These are phyloP conservation scores for Agapostemon virescens DNA, from an alignment of 2,888 invertebrate genomes.

Conservation along the genomic window DNA sequence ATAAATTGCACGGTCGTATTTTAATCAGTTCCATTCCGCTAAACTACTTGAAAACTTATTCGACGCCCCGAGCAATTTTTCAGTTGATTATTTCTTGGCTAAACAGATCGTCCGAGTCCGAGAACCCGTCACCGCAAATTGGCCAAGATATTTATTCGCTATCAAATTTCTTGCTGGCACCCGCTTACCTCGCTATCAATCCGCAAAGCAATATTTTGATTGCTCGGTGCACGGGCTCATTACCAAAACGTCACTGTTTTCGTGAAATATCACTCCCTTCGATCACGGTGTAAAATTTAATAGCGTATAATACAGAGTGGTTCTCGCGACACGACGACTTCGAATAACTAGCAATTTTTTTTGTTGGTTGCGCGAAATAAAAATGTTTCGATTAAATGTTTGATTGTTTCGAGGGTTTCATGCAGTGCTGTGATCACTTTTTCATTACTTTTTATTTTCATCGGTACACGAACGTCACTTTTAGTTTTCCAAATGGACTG, in stretches of 20 bases:
- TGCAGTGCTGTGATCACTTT: too few relatives aligned
- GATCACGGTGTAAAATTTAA: too few relatives aligned
- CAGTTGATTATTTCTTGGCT: background rate
- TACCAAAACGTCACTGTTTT: background rate
- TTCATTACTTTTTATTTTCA: too few relatives aligned
- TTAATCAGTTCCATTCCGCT: constrained; percentile 13
- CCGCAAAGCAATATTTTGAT: background rate
- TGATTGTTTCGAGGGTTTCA: too few relatives aligned
- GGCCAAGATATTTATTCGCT: background rate
- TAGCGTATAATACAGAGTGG: too few relatives aligned
- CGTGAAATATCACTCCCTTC: background rate
- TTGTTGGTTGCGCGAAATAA: too few relatives aligned
- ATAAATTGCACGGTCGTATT: background rate
- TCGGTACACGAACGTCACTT: too few relatives aligned
- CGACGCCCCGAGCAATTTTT: background rate
- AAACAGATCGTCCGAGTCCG: background rate
- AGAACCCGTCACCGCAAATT: background rate
- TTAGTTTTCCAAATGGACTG: too few relatives aligned
- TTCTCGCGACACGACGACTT: too few relatives aligned
- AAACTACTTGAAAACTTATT: background rate
- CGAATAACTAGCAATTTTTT: too few relatives aligned
- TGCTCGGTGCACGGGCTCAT: background rate
- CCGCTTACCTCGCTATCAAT: background rate
- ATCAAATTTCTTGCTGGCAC: background rate
- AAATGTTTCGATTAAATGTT: too few relatives aligned